A percentile compares a stretch with the other conserved stretches of the same genome.
These are phyloP conservation scores for Beris morrisii DNA, from an alignment of 2,888 invertebrate species.

Conservation along the genomic window DNA sequence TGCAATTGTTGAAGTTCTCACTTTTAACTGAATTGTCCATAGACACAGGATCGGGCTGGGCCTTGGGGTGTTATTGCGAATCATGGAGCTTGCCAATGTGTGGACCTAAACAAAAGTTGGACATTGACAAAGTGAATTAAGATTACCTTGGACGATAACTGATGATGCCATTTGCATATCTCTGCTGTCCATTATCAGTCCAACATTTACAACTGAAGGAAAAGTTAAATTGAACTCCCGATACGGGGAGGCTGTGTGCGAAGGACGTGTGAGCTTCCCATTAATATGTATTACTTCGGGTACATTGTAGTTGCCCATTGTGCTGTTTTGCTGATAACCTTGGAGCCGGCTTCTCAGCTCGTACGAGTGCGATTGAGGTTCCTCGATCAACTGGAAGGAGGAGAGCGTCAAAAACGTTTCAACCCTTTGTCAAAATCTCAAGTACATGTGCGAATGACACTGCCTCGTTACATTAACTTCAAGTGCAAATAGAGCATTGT, in stretches of 20 bases:
- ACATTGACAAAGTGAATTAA: conserved; percentile 35
- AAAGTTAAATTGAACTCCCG: conserved; percentile 34
- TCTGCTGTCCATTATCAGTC: conserved; percentile 34
- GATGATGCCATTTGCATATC: conserved; percentile 37
- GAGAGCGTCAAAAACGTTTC: too few relatives aligned
- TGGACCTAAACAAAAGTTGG: conserved; percentile 34
- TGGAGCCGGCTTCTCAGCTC: not conserved
- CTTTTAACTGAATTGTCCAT: too few relatives aligned
- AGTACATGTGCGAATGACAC: too few relatives aligned
- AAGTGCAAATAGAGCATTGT: too few relatives aligned
- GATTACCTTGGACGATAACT: conserved; percentile 35
- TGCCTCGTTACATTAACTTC: too few relatives aligned
- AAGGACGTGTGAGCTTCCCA: conserved; percentile 16
- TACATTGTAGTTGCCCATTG: conserved; percentile 22
- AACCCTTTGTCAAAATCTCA: too few relatives aligned
- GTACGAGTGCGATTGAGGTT: not conserved
- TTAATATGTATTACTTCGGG: conserved; percentile 27
- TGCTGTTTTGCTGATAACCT: conserved; percentile 5
- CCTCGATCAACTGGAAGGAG: too few relatives aligned
- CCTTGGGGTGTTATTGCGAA: too few relatives aligned
- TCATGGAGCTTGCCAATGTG: not conserved
- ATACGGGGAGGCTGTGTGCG: conserved; percentile 2
- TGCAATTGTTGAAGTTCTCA: conserved; percentile 4
- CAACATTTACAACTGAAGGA: conserved; percentile 29
- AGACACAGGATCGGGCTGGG: too few relatives aligned